Conservation (phyloP, 2,113 vertebrate species). For the Varanus komodoensis region DNA sequence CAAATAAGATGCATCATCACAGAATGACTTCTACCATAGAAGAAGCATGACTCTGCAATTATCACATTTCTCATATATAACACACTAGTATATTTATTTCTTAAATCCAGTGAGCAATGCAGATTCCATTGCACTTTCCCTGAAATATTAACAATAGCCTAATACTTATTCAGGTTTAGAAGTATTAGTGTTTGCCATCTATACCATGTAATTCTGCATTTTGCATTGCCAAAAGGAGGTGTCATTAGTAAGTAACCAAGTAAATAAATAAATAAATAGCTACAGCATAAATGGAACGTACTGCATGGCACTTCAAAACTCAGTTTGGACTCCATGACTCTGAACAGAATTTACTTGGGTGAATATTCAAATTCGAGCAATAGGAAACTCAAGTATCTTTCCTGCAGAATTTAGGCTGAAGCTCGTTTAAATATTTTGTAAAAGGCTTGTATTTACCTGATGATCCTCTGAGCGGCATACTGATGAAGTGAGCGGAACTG, state of each 20-base stretch:
- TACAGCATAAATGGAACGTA: not conserved
- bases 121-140: not conserved
- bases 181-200: not conserved
- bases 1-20: slow-evolving; percentile 22
- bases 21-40: not conserved
- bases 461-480: slow-evolving; percentile 97
- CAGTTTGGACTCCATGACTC: not conserved
- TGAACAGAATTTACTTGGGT: not conserved
- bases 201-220: not conserved
- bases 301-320: not conserved
- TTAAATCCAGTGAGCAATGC: not conserved
- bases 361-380: not conserved
- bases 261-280: not conserved
- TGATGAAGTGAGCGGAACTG: slow-evolving; percentile 97
- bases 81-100: not conserved
- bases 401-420: not conserved
- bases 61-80: not conserved
- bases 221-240: not conserved
- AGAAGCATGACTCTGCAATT: not conserved
- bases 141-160: not conserved
- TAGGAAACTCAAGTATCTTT: slow-evolving; percentile 24
- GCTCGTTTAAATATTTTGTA: not conserved
- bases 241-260: not conserved
- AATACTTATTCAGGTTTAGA: not conserved
- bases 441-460: slow-evolving; percentile 84